phyloP scores from a whole-genome alignment of 1,140 invertebrate species.

The Meloidogyne chitwoodi region DNA sequence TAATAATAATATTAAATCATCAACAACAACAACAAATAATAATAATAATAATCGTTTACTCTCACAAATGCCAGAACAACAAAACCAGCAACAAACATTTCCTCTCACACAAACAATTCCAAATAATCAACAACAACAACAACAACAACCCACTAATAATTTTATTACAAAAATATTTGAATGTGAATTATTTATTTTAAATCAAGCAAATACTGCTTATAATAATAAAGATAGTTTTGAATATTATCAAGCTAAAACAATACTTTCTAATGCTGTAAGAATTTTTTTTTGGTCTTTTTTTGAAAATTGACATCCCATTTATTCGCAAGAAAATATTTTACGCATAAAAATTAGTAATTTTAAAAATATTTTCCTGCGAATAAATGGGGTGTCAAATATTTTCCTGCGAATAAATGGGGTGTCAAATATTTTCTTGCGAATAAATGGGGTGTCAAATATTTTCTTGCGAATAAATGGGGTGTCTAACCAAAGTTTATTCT shows the following conservation, averaged over 20 bases:
- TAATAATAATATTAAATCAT: neutral
- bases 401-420: no score
- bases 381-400: no score
- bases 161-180: conserved; percentile 16
- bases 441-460: no score
- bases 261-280: conserved; percentile 11
- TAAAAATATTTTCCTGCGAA: no score
- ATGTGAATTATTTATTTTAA: conserved; percentile 11
- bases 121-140: neutral
- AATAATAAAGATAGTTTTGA: conserved; percentile 15
- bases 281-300: no score
- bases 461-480: no score
- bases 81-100: neutral
- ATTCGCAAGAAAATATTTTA: no score
- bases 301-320: no score
- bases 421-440: no score
- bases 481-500: no score
- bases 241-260: conserved; percentile 16
- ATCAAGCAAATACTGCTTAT: conserved; percentile 16
- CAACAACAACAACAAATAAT: no score
- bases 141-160: neutral
- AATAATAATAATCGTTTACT: neutral
- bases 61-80: neutral
- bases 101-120: neutral
- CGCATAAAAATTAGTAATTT: no score